phyloP scores from a whole-genome alignment of 2,797 vertebrate species.

The Thamnophis elegans region DNA sequence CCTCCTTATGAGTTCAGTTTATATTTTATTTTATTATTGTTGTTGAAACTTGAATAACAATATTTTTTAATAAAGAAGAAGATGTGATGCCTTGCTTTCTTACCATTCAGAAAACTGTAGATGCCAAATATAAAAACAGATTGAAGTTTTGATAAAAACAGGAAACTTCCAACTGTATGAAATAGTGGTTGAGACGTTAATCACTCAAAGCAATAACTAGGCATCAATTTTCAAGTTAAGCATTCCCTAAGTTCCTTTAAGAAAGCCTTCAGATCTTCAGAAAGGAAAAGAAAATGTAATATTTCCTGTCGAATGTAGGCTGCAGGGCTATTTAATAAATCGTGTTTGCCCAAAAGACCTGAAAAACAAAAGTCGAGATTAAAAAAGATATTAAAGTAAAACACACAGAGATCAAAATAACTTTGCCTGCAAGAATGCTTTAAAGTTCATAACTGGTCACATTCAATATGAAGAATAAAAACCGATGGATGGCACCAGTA shows the following conservation, averaged over 20 bases:
- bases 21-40: neutral
- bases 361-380: conserved; percentile 24
- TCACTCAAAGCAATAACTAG: conserved; percentile 5
- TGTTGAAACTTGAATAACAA: neutral
- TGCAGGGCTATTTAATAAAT: conserved; percentile 38
- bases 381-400: conserved; percentile 34
- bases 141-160: neutral
- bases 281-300: neutral
- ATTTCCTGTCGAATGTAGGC: conserved; percentile 14
- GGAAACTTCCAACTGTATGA: neutral
- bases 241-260: conserved; percentile 1
- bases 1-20: neutral
- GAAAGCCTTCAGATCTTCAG: conserved; percentile 13
- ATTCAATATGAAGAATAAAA: conserved; percentile 47
- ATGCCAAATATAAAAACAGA: neutral
- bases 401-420: conserved; percentile 47
- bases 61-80: neutral
- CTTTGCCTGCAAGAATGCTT: conserved; percentile 44
- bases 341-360: neutral
- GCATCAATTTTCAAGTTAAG: neutral
- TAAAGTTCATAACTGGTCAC: conserved; percentile 52
- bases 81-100: neutral
- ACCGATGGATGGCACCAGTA: conserved; percentile 43
- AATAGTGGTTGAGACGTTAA: conserved; percentile 5
- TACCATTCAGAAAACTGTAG: neutral